phyloP scores from a whole-genome alignment of 1,140 invertebrate genomes.

The Neodiprion virginianus region DNA sequence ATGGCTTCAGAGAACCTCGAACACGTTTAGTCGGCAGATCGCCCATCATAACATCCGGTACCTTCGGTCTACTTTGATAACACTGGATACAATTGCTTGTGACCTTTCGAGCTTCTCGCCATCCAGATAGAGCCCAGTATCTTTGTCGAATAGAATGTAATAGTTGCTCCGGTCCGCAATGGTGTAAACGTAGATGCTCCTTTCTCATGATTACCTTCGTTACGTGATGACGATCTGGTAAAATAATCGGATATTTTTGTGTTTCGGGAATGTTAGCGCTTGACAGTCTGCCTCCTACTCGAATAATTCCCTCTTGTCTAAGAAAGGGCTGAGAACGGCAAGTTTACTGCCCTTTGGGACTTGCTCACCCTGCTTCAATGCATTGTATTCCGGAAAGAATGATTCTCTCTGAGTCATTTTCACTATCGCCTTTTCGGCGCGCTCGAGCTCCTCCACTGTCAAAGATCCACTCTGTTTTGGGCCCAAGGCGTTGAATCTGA shows the following conservation, averaged over 20 bases:
- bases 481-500: background rate
- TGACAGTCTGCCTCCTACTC: conserved; percentile 51
- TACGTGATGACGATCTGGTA: conserved; percentile 40
- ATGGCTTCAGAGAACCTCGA: conserved; percentile 31
- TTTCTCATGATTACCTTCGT: conserved; percentile 44
- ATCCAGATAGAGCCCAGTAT: conserved; percentile 24
- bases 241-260: conserved; percentile 55
- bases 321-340: conserved; percentile 39
- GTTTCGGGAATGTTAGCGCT: conserved; percentile 37
- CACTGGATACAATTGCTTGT: conserved; percentile 10
- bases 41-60: conserved; percentile 35
- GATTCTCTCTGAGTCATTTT: background rate
- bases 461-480: background rate
- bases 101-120: conserved; percentile 17
- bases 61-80: conserved; percentile 9
- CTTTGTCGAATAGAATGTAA: conserved; percentile 16
- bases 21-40: conserved; percentile 33
- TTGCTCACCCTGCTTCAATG: background rate
- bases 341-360: conserved; percentile 13
- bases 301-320: conserved; percentile 46
- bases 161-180: conserved; percentile 34
- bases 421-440: conserved; percentile 8
- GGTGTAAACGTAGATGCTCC: conserved; percentile 33
- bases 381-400: conserved; percentile 9
- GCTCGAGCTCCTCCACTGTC: background rate